A percentile compares a stretch with the other conserved stretches of the same genome.
These are phyloP conservation scores for Lipotes vexillifer DNA, from an alignment of 2,113 vertebrate species.

Conservation along the genomic window DNA sequence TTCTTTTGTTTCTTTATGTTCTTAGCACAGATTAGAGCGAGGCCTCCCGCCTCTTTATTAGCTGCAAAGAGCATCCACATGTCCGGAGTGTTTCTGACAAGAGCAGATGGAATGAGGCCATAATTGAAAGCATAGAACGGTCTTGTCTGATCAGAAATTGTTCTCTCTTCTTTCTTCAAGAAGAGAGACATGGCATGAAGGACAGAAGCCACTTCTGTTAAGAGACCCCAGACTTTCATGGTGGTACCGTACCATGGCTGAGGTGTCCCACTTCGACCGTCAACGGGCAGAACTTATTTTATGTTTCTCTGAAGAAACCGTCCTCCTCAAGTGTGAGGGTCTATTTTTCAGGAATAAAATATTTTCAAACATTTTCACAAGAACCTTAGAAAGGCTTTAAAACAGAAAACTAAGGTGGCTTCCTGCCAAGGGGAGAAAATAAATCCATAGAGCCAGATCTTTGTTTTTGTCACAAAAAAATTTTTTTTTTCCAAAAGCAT, in stretches of 20 bases:
- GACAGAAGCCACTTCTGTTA: neutral
- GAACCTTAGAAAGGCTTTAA: neutral
- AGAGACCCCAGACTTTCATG: neutral
- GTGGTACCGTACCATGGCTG: fast-evolving
- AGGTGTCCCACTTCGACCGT: fast-evolving
- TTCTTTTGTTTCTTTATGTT: neutral
- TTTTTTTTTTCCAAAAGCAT: neutral
- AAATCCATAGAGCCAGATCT: neutral
- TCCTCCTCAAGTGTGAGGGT: neutral
- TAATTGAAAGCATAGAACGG: fast-evolving
- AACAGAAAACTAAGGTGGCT: neutral
- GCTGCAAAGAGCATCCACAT: fast-evolving
- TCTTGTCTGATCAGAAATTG: neutral
- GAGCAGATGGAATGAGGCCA: fast-evolving
- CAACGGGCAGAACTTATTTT: neutral
- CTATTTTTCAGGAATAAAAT: neutral
- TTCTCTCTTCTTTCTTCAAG: neutral
- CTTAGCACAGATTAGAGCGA: neutral
- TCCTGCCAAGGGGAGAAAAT: neutral
- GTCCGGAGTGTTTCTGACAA: neutral
- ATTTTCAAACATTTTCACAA: neutral
- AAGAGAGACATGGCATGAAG: fast-evolving
- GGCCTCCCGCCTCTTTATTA: too few species aligned
- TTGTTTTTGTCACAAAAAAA: neutral
- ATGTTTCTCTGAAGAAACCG: neutral